Base-by-base conservation (phyloP, 2,797 vertebrate genomes). In the Hypotaenidia okinawae region DNA sequence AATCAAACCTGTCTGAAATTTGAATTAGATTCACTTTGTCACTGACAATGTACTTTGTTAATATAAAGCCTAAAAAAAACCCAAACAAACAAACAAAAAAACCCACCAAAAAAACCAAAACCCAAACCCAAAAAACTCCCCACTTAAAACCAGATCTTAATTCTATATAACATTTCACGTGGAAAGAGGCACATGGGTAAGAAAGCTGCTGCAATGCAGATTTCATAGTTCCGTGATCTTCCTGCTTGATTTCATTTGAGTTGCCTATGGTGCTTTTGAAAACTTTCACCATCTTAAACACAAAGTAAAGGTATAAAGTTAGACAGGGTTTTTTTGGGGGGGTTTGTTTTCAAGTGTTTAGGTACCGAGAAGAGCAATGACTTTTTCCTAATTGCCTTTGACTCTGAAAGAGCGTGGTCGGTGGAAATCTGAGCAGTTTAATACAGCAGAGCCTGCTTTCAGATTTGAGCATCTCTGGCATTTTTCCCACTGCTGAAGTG, bases 1-100 rank as follows among this genome's bases (percentile, higher is more conserved):
- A 94, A 33, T 75, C 75, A 86, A 84, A 59, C 12, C 16, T 33
- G 49, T 54, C 14, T 43, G 32, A 84, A 90, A 82, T 78, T 43
- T 72, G 22, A 84, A 73, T 93, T 87, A 78, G 6, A 86, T 91
- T 79, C 73, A 1, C 14, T 72, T 43, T 70, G 54, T 35, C 78
- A 66, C 3, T 51, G 21, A 92, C 78, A 76, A 64, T 27, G 13
- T 24, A 39, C 7, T 72, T 93, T 55, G 9, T 7, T 59, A 30
- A 16, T 52, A 45, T n/a, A 83, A 77, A 93, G 28, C 0, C 0
- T 43, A 6, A 57, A 41, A 75, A 37, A 66, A n/a, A n/a, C n/a
- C n/a, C n/a, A n/a, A n/a, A n/a, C n/a, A n/a, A n/a, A n/a, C n/a
- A n/a, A n/a, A n/a, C n/a, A n/a, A 6, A 45, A 43, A 18, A 6